Conservation (phyloP, 2,113 vertebrate genomes). For the Alexandromys fortis region DNA sequence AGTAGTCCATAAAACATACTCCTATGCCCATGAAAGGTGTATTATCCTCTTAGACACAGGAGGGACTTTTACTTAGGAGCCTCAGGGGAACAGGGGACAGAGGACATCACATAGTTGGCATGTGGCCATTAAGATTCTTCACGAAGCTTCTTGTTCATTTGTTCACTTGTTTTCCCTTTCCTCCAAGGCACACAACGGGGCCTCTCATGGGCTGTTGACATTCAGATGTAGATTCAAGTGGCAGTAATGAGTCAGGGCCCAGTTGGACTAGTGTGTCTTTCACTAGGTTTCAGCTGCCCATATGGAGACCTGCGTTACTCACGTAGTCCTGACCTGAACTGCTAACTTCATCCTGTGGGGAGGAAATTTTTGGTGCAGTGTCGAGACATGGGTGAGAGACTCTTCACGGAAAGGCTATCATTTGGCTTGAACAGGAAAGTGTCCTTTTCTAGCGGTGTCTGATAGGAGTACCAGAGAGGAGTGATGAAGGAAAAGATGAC, state of each 20-base stretch:
- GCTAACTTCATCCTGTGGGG: background rate
- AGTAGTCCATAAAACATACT: constrained; percentile 43
- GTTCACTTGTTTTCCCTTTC: background rate
- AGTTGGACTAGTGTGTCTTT: accelerated
- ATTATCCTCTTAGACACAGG: background rate
- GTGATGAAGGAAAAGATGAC: background rate
- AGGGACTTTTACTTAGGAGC: background rate
- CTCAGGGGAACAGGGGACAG: background rate
- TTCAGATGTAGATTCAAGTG: background rate
- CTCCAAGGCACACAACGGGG: background rate
- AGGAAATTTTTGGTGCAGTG: background rate
- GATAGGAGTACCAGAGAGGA: background rate
- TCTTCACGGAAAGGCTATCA: background rate
- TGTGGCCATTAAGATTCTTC: background rate
- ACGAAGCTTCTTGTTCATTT: background rate
- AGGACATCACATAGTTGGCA: background rate
- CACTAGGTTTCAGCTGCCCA: background rate
- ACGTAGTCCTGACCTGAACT: background rate
- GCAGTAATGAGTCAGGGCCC: background rate
- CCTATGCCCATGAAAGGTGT: constrained; percentile 11
- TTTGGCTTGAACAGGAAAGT: background rate
- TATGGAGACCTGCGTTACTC: background rate
- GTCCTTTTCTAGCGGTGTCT: background rate
- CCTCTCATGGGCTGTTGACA: background rate
- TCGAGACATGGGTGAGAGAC: background rate